Percentiles rank a stretch among this genome's conserved stretches.
phyloP scores from a whole-genome alignment of 1,140 invertebrate genomes.

The Drosophila grimshawi region DNA sequence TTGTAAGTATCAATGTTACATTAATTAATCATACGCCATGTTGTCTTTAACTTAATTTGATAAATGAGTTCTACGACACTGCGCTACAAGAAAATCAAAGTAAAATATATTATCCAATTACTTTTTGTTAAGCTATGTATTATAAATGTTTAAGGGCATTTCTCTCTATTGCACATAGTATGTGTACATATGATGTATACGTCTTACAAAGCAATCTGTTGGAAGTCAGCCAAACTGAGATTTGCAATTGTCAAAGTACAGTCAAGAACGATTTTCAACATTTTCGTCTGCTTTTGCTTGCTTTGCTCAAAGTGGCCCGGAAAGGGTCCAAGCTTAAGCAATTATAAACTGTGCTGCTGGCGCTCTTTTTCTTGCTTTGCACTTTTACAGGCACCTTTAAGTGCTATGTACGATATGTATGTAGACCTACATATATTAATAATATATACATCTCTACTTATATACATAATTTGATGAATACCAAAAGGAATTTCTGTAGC shows the following conservation, averaged over 20 bases:
- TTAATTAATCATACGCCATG: constrained; percentile 9
- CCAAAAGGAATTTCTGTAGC: constrained; percentile 27
- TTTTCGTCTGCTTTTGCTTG: constrained; percentile 12
- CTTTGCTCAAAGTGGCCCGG: neutral
- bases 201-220: constrained; percentile 34
- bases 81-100: constrained; percentile 3
- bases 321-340: constrained; percentile 29
- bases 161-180: neutral
- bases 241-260: constrained; percentile 28
- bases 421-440: neutral
- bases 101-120: constrained; percentile 26
- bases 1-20: neutral
- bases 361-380: constrained; percentile 14
- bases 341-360: constrained; percentile 33
- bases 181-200: constrained; percentile 20
- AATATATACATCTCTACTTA: constrained; percentile 10
- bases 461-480: constrained; percentile 34
- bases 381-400: constrained; percentile 27
- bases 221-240: constrained; percentile 26
- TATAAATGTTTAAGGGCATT: constrained; percentile 9
- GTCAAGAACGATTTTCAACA: constrained; percentile 15
- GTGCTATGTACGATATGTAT: constrained; percentile 1
- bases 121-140: constrained; percentile 7
- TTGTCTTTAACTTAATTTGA: neutral
- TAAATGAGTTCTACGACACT: neutral